These are phyloP conservation scores for Stenchaetothrips biformis DNA, from an alignment of 2,888 invertebrate species.

Conservation along the genomic window DNA sequence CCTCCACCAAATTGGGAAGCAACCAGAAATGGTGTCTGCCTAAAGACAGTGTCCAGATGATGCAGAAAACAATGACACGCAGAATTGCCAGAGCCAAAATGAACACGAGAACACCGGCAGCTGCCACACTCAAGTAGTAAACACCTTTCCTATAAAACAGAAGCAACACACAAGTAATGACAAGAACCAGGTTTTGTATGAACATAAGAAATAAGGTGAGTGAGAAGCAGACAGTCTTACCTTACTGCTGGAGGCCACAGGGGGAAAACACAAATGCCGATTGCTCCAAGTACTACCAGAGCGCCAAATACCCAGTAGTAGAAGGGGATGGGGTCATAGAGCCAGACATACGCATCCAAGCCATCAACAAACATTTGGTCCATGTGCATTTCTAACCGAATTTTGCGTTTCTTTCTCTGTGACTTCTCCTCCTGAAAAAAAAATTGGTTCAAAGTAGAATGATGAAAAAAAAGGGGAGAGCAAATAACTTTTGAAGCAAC, in stretches of 20 bases:
- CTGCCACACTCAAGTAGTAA: conserved; percentile 92
- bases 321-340: conserved; percentile 93
- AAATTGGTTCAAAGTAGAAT: conserved; percentile 31
- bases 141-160: conserved; percentile 70
- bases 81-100: conserved; percentile 86
- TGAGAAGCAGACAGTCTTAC: conserved; percentile 45
- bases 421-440: conserved; percentile 42
- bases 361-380: conserved; percentile 92
- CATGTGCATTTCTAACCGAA: conserved; percentile 95
- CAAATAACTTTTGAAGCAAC: neutral
- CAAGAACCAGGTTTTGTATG: neutral
- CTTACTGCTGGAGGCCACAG: conserved; percentile 93
- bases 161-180: conserved; percentile 31
- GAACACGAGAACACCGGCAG: conserved; percentile 89
- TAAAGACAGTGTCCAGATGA: conserved; percentile 81
- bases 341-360: conserved; percentile 95
- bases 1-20: conserved; percentile 97
- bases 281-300: conserved; percentile 82
- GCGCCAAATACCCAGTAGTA: conserved; percentile 93
- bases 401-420: conserved; percentile 70
- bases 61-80: conserved; percentile 83
- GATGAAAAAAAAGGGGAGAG: neutral
- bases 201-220: neutral
- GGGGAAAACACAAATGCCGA: conserved; percentile 96
- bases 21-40: conserved; percentile 95